Evolutionary conservation across 2,888 invertebrate genomes (phyloP), one percentile per base, ranked within the genome.

Genomic region (Ariolimax columbianus): DNA sequence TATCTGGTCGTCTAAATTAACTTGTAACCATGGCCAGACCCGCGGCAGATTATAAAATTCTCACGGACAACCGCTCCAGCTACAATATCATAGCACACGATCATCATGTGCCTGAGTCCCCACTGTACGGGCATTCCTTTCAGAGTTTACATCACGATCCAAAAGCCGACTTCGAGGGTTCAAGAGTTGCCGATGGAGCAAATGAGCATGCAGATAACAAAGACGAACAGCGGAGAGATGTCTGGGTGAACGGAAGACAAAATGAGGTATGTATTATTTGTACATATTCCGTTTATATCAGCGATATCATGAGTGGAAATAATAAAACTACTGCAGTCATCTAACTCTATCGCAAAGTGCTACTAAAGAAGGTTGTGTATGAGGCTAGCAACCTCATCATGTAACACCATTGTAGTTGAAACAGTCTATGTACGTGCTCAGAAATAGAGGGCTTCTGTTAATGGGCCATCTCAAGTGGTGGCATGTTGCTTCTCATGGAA

Each of bases 51-150:
- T 43, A 3, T 47, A 82, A 66, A 47, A 75, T 82, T 38, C 3
- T 82, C 43, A 82, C 75, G n/a, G 82, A 82, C 82, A 82, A 82
- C 55, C 75, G 82, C 23, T 82, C 82, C 66, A 55, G 75, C 43
- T 82, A 82, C 77, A 82, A 82, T 66, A 43, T 82, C 17, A 82
- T 82, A 36, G 75, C 75, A 14, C 82, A 82, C 47, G 77, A 82
- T 9, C 82, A 82, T 77, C 82, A 82, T 36, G 66, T 82, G 33
- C 82, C 82, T 3, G 40, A 66, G 82, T 82, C 82, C 11, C 82
- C 82, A 1, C 36, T 82, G 3, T 82, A 77, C n/a, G 77, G 77
- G 47, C 82, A 75, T 23, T n/a, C 63, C 0, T 73, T 55, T 36
- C 51, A 30, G 4, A 55, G 68, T 26, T 9, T 26, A 6, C 70